Evolutionary conservation across 2,797 vertebrate species (phyloP).

Genomic region (Streptopelia turtur): DNA sequence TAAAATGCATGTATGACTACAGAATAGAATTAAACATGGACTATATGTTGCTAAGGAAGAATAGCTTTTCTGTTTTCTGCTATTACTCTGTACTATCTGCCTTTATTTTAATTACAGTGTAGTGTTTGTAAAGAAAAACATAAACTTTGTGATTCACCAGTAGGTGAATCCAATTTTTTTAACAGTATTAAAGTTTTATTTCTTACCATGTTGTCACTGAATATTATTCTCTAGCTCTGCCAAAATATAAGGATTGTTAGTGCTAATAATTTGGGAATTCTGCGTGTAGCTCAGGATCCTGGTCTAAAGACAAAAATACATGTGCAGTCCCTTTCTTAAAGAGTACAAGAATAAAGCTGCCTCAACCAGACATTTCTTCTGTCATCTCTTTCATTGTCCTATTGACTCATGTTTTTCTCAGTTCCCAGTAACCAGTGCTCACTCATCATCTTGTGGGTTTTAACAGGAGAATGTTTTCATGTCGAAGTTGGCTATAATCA

Average conservation of each 20-base stretch:
- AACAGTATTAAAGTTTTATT: not conserved
- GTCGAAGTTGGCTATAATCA: slow-evolving; percentile 2
- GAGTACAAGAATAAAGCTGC: not conserved
- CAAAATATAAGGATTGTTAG: not conserved
- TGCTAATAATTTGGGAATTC: slow-evolving; percentile 39
- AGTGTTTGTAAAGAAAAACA: slow-evolving; percentile 27
- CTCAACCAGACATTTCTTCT: not conserved
- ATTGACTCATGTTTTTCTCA: not conserved
- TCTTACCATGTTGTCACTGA: not conserved
- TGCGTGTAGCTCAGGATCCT: slow-evolving; percentile 12
- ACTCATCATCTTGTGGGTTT: not conserved
- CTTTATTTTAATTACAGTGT: not conserved
- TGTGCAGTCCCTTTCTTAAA: not conserved
- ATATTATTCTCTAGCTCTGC: not conserved
- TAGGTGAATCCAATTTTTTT: slow-evolving; percentile 47
- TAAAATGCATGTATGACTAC: not conserved
- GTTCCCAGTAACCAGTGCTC: not conserved
- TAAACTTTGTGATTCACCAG: slow-evolving; percentile 27
- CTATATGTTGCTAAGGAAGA: not conserved
- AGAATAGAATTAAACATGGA: not conserved
- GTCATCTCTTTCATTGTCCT: not conserved
- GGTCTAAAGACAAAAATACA: slow-evolving; percentile 14
- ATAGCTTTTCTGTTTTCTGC: not conserved
- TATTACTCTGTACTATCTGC: not conserved
- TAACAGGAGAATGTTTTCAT: not conserved